Conservation (phyloP, 2,797 vertebrate genomes). For the Brachyalestes nurse region DNA sequence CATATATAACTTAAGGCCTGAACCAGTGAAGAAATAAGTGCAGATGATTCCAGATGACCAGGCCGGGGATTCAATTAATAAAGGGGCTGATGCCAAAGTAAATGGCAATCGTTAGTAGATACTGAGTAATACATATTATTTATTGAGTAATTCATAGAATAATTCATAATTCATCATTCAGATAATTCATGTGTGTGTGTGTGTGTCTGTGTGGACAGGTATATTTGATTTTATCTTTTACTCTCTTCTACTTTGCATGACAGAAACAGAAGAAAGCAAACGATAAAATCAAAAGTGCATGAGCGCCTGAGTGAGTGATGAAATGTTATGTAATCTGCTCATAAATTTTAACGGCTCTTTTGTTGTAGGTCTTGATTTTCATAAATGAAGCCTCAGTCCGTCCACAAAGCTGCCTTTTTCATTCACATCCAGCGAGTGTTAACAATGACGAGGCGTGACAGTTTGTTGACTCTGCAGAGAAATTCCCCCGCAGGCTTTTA, state of each 20-base stretch:
- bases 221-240: not conserved
- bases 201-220: not conserved
- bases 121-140: not conserved
- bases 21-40: too few species aligned
- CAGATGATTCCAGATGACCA: too few species aligned
- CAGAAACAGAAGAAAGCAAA: not conserved
- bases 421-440: not conserved
- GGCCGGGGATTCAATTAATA: too few species aligned
- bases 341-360: constrained; percentile 1
- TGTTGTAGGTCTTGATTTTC: not conserved
- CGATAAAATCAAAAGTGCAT: not conserved
- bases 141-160: too few species aligned
- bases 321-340: constrained; percentile 40
- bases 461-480: not conserved
- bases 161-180: too few species aligned
- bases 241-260: not conserved
- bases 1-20: too few species aligned
- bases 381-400: not conserved
- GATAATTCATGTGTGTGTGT: not conserved
- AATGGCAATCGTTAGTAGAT: not conserved
- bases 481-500: not conserved
- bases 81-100: too few species aligned
- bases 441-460: not conserved
- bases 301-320: constrained; percentile 24
- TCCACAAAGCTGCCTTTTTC: not conserved